A percentile compares a stretch with the other conserved stretches of the same genome.
Conservation (phyloP, 2,888 invertebrate genomes). For the Phorcus lineatus region DNA sequence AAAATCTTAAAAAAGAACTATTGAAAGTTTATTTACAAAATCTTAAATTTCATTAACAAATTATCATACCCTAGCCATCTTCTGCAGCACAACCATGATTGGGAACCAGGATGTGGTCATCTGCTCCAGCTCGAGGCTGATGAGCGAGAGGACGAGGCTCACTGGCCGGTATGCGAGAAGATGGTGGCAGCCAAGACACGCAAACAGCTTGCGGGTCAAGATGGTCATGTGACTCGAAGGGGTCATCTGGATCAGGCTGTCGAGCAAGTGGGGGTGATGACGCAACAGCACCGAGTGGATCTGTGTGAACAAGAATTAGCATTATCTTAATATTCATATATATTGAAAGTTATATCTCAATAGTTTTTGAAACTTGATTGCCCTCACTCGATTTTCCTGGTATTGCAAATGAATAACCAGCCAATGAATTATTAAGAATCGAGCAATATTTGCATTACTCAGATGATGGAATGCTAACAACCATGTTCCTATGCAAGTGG, state of each 20-base stretch:
- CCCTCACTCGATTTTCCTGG: too few relatives aligned
- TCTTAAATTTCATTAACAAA: too few relatives aligned
- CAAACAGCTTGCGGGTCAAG: constrained; percentile 73
- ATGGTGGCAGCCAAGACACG: constrained; percentile 77
- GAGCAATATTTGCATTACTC: too few relatives aligned
- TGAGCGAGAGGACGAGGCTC: constrained; percentile 85
- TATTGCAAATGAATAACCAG: too few relatives aligned
- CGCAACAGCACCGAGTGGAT: constrained; percentile 69
- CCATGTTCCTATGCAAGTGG: too few relatives aligned
- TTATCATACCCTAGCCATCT: constrained; percentile 64
- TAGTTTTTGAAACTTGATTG: too few relatives aligned
- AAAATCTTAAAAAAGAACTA: too few relatives aligned
- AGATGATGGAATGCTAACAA: too few relatives aligned
- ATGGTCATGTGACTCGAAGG: constrained; percentile 70
- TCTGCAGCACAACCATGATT: constrained; percentile 65
- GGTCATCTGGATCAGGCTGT: constrained; percentile 66
- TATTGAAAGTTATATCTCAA: too few relatives aligned
- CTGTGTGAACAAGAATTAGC: constrained; percentile 48
- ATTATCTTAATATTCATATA: too few relatives aligned
- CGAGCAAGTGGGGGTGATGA: constrained; percentile 70
- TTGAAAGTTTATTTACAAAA: too few relatives aligned
- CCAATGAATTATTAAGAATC: too few relatives aligned
- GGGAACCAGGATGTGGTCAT: constrained; percentile 69
- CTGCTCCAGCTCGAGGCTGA: constrained; percentile 81
- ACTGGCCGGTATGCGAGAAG: constrained; percentile 86